A percentile compares a stretch with the other conserved stretches of the same genome.
phyloP scores from a whole-genome alignment of 2,797 vertebrate species.

The Sebastes umbrosus region DNA sequence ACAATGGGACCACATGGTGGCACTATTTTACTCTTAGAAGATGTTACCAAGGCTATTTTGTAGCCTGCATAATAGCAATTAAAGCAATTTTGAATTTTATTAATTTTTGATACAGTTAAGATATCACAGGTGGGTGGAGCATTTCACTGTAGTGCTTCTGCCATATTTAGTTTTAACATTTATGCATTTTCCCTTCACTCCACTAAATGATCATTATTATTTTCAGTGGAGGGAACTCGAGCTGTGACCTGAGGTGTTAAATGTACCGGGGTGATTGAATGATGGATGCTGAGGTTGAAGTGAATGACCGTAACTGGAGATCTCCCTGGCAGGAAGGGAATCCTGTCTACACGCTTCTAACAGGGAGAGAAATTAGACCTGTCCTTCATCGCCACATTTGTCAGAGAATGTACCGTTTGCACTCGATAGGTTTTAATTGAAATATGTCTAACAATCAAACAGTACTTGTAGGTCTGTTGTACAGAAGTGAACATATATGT shows the following conservation, averaged over 20 bases:
- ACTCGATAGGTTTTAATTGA: slow-evolving; percentile 63
- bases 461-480: slow-evolving; percentile 76
- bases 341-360: slow-evolving; percentile 71
- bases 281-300: slow-evolving; percentile 67
- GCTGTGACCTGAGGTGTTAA: slow-evolving; percentile 68
- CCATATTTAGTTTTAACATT: slow-evolving; percentile 47
- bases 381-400: slow-evolving; percentile 65
- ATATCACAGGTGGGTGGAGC: slow-evolving; percentile 36
- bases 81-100: slow-evolving; percentile 16
- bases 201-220: slow-evolving; percentile 51
- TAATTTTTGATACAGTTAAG: slow-evolving; percentile 41
- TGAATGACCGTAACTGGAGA: slow-evolving; percentile 73
- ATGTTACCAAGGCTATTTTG: slow-evolving; percentile 26
- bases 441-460: slow-evolving; percentile 68
- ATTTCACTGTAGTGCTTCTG: slow-evolving; percentile 52
- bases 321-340: slow-evolving; percentile 51
- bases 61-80: slow-evolving; percentile 40
- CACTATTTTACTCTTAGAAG: slow-evolving; percentile 55
- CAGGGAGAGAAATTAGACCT: slow-evolving; percentile 68
- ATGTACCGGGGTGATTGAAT: slow-evolving; percentile 68
- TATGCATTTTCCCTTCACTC: slow-evolving; percentile 37
- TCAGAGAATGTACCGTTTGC: slow-evolving; percentile 68
- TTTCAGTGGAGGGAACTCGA: slow-evolving; percentile 66
- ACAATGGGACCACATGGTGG: slow-evolving; percentile 60
- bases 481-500: slow-evolving; percentile 77